A percentile compares a stretch with the other conserved stretches of the same genome.
Conservation (phyloP, 2,113 vertebrate genomes). For the Cercopithecus mona region DNA sequence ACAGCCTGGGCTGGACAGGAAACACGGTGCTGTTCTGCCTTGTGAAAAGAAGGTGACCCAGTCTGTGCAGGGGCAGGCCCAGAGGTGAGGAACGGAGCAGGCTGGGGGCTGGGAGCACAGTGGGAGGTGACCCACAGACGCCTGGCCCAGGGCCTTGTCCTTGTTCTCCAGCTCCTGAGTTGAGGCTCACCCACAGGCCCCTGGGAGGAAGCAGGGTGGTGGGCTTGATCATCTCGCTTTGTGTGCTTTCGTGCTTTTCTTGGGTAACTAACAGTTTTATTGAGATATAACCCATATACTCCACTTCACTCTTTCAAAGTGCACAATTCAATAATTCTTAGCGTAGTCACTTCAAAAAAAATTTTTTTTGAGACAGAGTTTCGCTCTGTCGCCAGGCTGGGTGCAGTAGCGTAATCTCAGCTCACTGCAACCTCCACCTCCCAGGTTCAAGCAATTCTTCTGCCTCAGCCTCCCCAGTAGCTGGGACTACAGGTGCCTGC, state of each 20-base stretch:
- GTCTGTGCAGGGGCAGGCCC: not conserved
- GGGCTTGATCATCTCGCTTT: rapidly evolving
- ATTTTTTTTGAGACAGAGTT: too few relatives aligned
- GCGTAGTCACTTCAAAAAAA: too few relatives aligned
- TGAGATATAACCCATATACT: not conserved
- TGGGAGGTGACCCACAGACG: not conserved
- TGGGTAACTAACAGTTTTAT: not conserved
- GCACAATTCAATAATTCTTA: not conserved
- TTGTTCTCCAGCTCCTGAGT: not conserved
- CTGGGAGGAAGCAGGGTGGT: not conserved
- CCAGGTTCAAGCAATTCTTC: too few relatives aligned
- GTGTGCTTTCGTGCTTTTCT: not conserved
- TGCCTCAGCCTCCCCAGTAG: too few relatives aligned
- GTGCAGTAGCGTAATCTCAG: too few relatives aligned
- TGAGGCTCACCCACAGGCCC: not conserved
- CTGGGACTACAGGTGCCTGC: too few relatives aligned
- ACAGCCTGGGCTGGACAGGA: not conserved
- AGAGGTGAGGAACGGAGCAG: not conserved
- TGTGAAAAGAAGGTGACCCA: not conserved
- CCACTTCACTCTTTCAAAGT: too few relatives aligned
- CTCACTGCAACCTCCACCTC: too few relatives aligned
- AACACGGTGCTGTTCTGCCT: not conserved
- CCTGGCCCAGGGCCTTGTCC: not conserved
- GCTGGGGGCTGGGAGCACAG: not conserved
- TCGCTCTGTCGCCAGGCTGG: too few relatives aligned